phyloP scores from a whole-genome alignment of 2,888 invertebrate genomes.

The Dolichomitus sp. region DNA sequence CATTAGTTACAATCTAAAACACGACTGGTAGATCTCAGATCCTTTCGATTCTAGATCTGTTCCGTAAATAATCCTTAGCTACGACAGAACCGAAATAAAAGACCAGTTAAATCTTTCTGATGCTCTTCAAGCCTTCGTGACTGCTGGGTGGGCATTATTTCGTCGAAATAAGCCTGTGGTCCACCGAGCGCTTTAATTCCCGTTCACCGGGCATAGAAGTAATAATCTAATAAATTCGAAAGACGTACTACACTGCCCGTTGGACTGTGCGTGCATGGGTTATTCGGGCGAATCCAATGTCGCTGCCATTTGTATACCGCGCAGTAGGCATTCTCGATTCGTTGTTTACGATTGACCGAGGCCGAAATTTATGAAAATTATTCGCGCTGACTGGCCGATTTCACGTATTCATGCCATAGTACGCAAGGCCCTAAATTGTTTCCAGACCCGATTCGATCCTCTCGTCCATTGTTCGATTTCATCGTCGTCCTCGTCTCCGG shows the following conservation, averaged over 20 bases:
- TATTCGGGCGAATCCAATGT: conserved; percentile 16
- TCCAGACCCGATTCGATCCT: conserved; percentile 69
- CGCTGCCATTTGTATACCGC: conserved; percentile 57
- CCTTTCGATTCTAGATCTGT: background rate
- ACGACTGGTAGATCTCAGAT: background rate
- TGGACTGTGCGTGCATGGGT: conserved; percentile 38
- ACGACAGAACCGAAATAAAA: background rate
- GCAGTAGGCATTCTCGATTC: conserved; percentile 59
- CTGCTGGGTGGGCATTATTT: conserved; percentile 37
- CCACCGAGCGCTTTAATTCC: conserved; percentile 21
- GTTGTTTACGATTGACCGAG: conserved; percentile 78
- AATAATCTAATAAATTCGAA: conserved; percentile 76
- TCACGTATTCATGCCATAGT: conserved; percentile 75
- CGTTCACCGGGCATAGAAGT: conserved; percentile 33
- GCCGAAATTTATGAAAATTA: conserved; percentile 84
- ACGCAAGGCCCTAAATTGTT: conserved; percentile 74
- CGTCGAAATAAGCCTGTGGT: conserved; percentile 24
- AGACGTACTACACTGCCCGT: conserved; percentile 48
- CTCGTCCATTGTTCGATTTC: conserved; percentile 70
- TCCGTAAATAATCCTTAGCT: background rate
- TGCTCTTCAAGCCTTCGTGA: conserved; percentile 11
- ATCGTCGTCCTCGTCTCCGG: conserved; percentile 21
- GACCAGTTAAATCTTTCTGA: background rate
- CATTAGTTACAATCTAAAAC: background rate
- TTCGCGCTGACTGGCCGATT: conserved; percentile 77